Evolutionary conservation across 2,113 vertebrate genomes (phyloP).

Genomic region (Tiliqua scincoides): DNA sequence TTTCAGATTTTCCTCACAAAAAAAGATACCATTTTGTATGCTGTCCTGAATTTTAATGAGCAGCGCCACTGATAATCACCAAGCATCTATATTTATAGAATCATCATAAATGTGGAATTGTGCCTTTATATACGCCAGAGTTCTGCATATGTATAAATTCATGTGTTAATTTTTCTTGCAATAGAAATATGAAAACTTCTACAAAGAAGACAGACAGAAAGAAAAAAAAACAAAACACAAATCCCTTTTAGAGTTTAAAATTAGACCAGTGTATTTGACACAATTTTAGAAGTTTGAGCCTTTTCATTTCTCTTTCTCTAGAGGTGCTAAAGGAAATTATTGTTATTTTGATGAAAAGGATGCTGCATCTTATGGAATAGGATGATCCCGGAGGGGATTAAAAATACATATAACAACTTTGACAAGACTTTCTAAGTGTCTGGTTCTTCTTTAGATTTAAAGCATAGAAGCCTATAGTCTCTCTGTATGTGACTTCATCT

Average conservation of each 20-base stretch:
- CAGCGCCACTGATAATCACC: conserved; percentile 66
- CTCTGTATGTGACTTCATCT: not conserved
- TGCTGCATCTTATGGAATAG: not conserved
- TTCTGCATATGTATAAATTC: conserved; percentile 47
- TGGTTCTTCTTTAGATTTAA: not conserved
- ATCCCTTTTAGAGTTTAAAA: conserved; percentile 61
- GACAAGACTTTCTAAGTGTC: not conserved
- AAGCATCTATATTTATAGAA: conserved; percentile 70
- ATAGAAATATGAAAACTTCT: conserved; percentile 55
- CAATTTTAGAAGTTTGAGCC: conserved; percentile 42
- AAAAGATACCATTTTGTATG: conserved; percentile 63
- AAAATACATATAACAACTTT: not conserved
- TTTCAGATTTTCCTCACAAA: conserved; percentile 61
- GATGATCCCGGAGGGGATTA: not conserved
- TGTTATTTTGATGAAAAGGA: not conserved
- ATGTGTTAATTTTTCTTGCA: conserved; percentile 51
- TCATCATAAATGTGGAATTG: conserved; percentile 64
- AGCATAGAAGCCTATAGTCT: no score
- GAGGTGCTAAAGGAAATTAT: conserved; percentile 1
- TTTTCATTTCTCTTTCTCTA: conserved; percentile 19
- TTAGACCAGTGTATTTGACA: conserved; percentile 47
- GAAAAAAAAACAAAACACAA: not conserved
- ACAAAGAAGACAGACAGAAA: conserved; percentile 19
- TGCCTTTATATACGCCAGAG: conserved; percentile 56
- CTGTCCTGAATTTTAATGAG: conserved; percentile 72